Percentiles rank a stretch among this genome's conserved stretches.
Evolutionary conservation across 2,797 vertebrate genomes (phyloP).

Genomic region (Muscicapa comitata): DNA sequence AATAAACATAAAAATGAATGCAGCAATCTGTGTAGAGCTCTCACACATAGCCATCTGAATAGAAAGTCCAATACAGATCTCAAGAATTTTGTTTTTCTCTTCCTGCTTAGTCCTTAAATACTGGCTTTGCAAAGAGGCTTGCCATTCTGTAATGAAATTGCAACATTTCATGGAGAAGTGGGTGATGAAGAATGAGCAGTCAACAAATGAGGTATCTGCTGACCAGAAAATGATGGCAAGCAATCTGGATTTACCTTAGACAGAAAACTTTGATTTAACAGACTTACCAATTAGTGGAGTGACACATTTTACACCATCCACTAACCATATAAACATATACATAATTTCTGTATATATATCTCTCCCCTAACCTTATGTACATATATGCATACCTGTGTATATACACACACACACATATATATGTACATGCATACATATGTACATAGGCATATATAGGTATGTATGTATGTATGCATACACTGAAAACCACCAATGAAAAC

Average conservation of each 20-base stretch:
- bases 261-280: background rate
- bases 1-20: slow-evolving; percentile 14
- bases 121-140: background rate
- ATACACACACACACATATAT: fast-evolving
- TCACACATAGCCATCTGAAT: background rate
- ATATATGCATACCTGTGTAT: fast-evolving
- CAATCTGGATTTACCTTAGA: background rate
- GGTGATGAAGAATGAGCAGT: background rate
- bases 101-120: background rate
- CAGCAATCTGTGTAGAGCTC: slow-evolving; percentile 6
- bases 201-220: background rate
- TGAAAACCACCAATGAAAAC: background rate
- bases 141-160: background rate
- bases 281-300: background rate
- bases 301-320: background rate
- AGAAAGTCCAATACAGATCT: background rate
- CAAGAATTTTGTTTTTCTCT: background rate
- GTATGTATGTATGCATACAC: fast-evolving
- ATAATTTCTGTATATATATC: background rate
- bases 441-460: background rate
- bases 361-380: background rate
- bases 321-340: background rate
- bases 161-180: background rate
- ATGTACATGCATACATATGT: background rate
- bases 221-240: background rate